Conservation (phyloP, 2,113 vertebrate species). For the Fulmarus glacialis region DNA sequence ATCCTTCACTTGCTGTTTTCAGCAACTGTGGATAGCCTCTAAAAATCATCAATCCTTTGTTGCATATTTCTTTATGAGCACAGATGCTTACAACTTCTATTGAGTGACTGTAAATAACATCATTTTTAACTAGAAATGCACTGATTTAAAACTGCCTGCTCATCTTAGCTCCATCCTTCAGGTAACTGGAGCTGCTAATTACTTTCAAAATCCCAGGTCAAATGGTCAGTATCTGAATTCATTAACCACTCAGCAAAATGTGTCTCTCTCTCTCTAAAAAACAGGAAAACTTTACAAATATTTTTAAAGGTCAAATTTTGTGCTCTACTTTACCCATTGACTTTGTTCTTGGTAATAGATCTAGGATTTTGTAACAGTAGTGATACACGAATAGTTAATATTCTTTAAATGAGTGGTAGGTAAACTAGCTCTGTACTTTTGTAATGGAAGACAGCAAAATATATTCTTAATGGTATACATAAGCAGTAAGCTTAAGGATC, state of each 20-base stretch:
- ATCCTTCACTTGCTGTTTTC: slow-evolving; percentile 61
- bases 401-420: background rate
- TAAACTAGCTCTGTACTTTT: background rate
- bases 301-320: slow-evolving; percentile 40
- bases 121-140: slow-evolving; percentile 74
- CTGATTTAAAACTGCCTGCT: slow-evolving; percentile 70
- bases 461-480: background rate
- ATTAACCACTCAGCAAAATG: slow-evolving; percentile 61
- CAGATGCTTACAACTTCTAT: slow-evolving; percentile 74
- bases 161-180: slow-evolving; percentile 72
- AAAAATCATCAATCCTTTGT: slow-evolving; percentile 72
- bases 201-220: slow-evolving; percentile 66
- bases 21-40: slow-evolving; percentile 69
- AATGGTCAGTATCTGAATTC: slow-evolving; percentile 63
- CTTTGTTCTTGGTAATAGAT: background rate
- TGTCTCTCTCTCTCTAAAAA: slow-evolving; percentile 10
- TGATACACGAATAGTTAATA: background rate
- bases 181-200: slow-evolving; percentile 78
- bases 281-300: slow-evolving; percentile 12
- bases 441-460: background rate
- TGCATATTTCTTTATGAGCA: slow-evolving; percentile 71
- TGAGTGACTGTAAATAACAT: slow-evolving; percentile 79
- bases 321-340: background rate
- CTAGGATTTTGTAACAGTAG: background rate
- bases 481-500: background rate